Evolutionary conservation across 2,797 vertebrate genomes (phyloP), one percentile per base, ranked within the genome.

Genomic region (Gorsachius magnificus): DNA sequence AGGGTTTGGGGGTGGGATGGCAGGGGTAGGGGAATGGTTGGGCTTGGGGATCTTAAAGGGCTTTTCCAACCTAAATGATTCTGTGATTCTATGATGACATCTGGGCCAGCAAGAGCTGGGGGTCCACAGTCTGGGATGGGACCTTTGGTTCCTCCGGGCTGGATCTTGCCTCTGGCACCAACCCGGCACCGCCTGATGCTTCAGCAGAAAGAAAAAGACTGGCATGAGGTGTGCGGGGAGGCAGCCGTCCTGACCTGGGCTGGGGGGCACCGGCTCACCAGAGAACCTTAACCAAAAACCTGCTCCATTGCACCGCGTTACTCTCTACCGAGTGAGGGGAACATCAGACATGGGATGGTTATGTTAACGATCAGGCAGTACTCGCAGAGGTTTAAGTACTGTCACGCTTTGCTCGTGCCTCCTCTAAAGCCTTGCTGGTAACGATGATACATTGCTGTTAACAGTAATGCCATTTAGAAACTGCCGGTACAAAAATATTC

Each of bases 371-470:
- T 38, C 92, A 54, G 54, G 43, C 57, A 41, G 78, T 28, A 63
- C 61, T 76, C 82, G 63, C 61, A 76, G 84, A 75, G 82, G 72
- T 92, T 94, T 89, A 93, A 88, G 78, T 77, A 85, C 80, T 83
- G 83, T 9, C 82, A 58, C 41, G 18, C 54, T 89, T 89, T 28
- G 64, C 75, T 90, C 0, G 3, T 74, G 84, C 79, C 48, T 58
- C 88, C 78, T 94, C 81, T 69, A 19, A 95, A 95, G 85, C 81
- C 63, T 63, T 33, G 25, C 91, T 91, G 71, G 72, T 91, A 96
- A 95, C 18, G 93, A 83, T 83, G 96, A 92, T 79, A 24, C 82
- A 91, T 81, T 68, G 92, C 81, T 93, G 54, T 50, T 85, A 93
- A 78, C 81, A 93, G 82, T 68, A 63, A 85, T 60, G 69, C 92